Evolutionary conservation across 2,797 vertebrate species (phyloP), one percentile per base, ranked within the genome.

Genomic region (Oreonectes daqikongensis): DNA sequence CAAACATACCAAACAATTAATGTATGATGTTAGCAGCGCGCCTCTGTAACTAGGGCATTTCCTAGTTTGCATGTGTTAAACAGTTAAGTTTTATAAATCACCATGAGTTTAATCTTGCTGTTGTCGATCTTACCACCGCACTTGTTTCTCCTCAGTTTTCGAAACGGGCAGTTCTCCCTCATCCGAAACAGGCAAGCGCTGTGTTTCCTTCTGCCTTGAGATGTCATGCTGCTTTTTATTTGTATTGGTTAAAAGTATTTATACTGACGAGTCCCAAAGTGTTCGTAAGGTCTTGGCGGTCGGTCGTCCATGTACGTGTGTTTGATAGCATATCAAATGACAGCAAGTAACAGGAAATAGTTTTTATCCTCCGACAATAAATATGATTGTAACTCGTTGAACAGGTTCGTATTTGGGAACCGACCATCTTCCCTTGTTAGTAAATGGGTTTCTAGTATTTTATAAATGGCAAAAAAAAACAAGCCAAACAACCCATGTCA

Each of bases 141-240:
- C 28, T 71, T 82, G 53, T 76, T 82, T 72, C 76, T 86, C 69
- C 83, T 79, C 11, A 89, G 75, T 61, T 83, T 88, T 76, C 86
- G 77, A 75, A 89, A 80, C 0, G 87, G 85, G 40, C 88, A 90
- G 75, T 77, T 86, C 30, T 86, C 73, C 52, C 84, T 68, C 44
- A 89, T 63, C 18, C 88, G 78, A 26, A 88, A 84, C 70, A 88
- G 38, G 70, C 85, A 86, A 3, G 80, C 55, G 26, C 75, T 40
- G 12, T 87, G 75, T 46, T 80, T 87, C 81, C 87, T 79, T 79
- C 83, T 83, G 18, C 75, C 80, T 20, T 85, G 68, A 8, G 79
- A 52, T 11, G 80, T 61, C 40, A 76, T 68, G 79, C 83, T 83
- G 7, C 6, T 44, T 28, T 63, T 26, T 17, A 57, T 59, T 17